Base-by-base conservation (phyloP, 2,797 vertebrate species). In the Octomys mimax region DNA sequence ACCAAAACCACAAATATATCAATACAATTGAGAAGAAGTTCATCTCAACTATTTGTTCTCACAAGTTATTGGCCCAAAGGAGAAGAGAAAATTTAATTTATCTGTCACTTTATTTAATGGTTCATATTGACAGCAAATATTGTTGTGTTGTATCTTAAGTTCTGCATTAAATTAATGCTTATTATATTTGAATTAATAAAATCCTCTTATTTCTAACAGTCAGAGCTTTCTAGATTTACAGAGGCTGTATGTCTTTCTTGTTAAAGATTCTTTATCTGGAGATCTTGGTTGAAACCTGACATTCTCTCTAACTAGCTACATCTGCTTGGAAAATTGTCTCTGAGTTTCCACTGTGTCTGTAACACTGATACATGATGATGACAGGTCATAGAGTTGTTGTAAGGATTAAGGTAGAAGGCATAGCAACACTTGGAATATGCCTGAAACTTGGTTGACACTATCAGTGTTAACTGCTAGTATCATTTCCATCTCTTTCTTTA, bases 261-360 rank as follows among this genome's bases (percentile, higher is more conserved):
- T 75, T 84, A 88, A 73, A 49, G 85, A 66, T 31, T 87, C 26
- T 85, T 54, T 61, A 77, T 94, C 22, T 94, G 66, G 42, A 91
- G 82, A 80, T 54, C 11, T 66, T 71, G 21, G 4, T 70, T 88
- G 88, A 87, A 84, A 82, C 10, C 8, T 79, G 79, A 31, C 11
- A 12, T 91, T 84, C 79, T 79, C 16, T 88, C 31, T 57, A 57
- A 59, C 36, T 5, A 80, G 42, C 8, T 87, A 1, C 6, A 28
- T 92, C 6, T 54, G 9, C 39, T 93, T 71, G 75, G 80, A 62
- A 68, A 66, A 46, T 91, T 82, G 84, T 24, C 13, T 91, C 39
- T 64, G 9, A 24, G 3, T 92, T 83, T 70, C 24, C 49, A 28
- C 91, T 89, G 92, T 13, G 59, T 87, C 61, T 70, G 5, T 66